phyloP scores from a whole-genome alignment of 2,113 vertebrate genomes.

The Cinclus cinclus region DNA sequence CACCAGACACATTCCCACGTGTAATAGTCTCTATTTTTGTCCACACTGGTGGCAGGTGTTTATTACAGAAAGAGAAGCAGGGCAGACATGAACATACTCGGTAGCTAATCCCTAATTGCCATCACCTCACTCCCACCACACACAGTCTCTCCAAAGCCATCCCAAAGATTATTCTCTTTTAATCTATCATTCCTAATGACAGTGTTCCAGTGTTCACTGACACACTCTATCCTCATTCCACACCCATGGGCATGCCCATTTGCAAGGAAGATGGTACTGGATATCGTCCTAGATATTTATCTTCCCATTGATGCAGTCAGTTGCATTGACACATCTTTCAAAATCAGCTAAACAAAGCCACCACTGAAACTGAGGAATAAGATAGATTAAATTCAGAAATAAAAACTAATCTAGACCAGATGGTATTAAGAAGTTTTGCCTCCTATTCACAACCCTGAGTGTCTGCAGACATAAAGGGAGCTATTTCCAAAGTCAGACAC shows the following conservation, averaged over 20 bases:
- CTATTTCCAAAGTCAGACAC: background rate
- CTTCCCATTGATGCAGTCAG: background rate
- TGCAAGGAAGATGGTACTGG: background rate
- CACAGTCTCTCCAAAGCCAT: background rate
- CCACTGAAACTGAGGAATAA: background rate
- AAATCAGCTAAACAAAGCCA: slow-evolving; percentile 25
- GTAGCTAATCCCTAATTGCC: background rate
- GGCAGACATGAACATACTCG: fast-evolving
- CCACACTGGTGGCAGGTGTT: background rate
- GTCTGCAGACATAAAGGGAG: background rate
- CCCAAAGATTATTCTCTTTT: background rate
- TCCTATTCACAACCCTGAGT: background rate
- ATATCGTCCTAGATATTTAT: background rate
- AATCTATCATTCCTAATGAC: background rate
- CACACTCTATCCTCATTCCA: background rate
- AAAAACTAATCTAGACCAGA: slow-evolving; percentile 11
- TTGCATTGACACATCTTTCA: background rate
- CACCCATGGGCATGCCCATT: background rate
- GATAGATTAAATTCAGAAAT: slow-evolving; percentile 11
- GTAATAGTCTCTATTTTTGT: background rate
- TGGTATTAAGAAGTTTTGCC: background rate
- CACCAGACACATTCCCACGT: fast-evolving
- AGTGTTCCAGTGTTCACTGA: background rate
- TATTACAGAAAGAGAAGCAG: background rate
- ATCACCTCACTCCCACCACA: background rate